phyloP scores from a whole-genome alignment of 2,888 invertebrate genomes.

The Aricia artaxerxes region DNA sequence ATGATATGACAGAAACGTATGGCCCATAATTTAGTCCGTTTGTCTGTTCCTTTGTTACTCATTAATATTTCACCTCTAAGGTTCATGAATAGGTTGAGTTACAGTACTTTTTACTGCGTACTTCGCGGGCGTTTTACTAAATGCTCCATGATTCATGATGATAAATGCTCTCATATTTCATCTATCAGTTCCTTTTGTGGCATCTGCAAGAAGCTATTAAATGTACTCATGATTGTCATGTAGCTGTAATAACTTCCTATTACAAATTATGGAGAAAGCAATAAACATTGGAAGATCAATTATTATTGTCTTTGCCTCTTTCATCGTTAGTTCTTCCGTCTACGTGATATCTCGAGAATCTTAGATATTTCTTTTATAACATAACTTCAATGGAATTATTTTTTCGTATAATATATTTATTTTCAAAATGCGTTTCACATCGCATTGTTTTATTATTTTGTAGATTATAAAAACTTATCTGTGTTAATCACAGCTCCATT shows the following conservation, averaged over 20 bases:
- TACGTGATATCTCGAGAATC: conserved; percentile 8
- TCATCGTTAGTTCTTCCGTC: neutral
- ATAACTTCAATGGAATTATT: neutral
- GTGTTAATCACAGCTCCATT: neutral
- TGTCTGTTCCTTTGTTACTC: conserved; percentile 14
- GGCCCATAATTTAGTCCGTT: conserved; percentile 9
- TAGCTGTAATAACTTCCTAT: conserved; percentile 29
- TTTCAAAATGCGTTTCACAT: neutral
- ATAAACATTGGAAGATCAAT: conserved; percentile 9
- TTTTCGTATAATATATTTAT: neutral
- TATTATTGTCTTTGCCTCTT: conserved; percentile 17
- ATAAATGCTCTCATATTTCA: conserved; percentile 1
- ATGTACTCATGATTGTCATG: conserved; percentile 18
- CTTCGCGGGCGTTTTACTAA: neutral
- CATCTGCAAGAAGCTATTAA: neutral
- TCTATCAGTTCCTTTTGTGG: conserved; percentile 11
- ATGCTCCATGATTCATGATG: neutral
- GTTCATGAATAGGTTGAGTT: neutral
- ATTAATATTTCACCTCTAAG: conserved; percentile 22
- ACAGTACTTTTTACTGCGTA: neutral
- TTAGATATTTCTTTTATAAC: neutral
- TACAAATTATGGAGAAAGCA: conserved; percentile 29
- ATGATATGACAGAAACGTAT: conserved; percentile 31
- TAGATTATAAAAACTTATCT: neutral
- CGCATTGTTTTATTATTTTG: neutral